Conservation (phyloP, 2,797 vertebrate species). For the Rhynchotus rufescens region DNA sequence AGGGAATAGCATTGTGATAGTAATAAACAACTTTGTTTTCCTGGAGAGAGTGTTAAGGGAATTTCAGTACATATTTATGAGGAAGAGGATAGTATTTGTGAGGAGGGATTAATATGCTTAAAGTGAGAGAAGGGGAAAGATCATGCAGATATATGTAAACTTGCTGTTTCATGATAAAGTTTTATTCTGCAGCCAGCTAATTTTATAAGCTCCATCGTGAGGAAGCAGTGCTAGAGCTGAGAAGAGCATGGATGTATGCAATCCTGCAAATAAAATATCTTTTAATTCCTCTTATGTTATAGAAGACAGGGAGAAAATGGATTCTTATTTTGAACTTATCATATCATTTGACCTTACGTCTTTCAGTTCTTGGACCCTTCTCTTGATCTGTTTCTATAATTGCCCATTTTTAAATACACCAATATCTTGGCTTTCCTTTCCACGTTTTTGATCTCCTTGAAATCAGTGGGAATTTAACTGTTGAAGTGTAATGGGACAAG, state of each 20-base stretch:
- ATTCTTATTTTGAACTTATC: not conserved
- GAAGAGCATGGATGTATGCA: not conserved
- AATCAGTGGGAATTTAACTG: not conserved
- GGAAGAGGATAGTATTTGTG: not conserved
- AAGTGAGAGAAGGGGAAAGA: not conserved
- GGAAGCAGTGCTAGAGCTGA: not conserved
- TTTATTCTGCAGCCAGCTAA: not conserved
- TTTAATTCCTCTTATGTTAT: not conserved
- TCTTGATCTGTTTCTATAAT: not conserved
- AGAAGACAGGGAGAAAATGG: not conserved
- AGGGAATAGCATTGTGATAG: not conserved
- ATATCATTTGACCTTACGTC: not conserved
- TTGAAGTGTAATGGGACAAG: not conserved
- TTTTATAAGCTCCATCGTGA: not conserved
- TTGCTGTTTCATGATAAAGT: not conserved
- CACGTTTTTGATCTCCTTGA: not conserved
- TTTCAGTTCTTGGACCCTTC: not conserved
- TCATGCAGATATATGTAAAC: not conserved
- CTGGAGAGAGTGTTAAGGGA: not conserved
- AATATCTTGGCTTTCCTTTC: not conserved
- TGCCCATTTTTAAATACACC: not conserved
- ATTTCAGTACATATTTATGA: not conserved
- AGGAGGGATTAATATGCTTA: not conserved
- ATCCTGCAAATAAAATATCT: not conserved
- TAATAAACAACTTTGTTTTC: not conserved